Conservation (phyloP, 2,888 invertebrate species). For the Xylota sylvarum region DNA sequence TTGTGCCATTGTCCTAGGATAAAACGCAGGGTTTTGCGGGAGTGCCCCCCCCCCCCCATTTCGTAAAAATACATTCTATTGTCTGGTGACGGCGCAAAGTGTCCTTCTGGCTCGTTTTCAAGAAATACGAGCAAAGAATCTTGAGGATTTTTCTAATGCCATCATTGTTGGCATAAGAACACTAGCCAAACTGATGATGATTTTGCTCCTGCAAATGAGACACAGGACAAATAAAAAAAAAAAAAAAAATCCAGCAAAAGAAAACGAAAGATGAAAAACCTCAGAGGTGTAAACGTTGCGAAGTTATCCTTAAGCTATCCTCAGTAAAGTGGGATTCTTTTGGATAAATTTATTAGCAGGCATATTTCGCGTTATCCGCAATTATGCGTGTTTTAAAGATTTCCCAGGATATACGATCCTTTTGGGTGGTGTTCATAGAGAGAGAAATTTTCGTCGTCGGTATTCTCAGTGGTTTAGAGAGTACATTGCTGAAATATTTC, state of each 20-base stretch:
- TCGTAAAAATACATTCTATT: constrained; percentile 21
- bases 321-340: constrained; percentile 20
- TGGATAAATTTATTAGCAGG: constrained; percentile 43
- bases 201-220: constrained; percentile 24
- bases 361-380: constrained; percentile 46
- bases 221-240: constrained; percentile 4
- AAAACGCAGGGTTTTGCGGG: not conserved
- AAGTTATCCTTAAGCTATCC: constrained; percentile 24
- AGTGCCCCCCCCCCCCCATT: not conserved
- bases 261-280: constrained; percentile 9
- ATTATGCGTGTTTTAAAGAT: constrained; percentile 33
- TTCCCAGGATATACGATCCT: constrained; percentile 24
- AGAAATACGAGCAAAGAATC: constrained; percentile 25
- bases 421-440: not conserved
- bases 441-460: constrained; percentile 15
- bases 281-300: constrained; percentile 48
- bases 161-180: constrained; percentile 53
- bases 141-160: constrained; percentile 51
- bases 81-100: constrained; percentile 56
- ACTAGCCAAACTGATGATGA: constrained; percentile 43
- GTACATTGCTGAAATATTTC: constrained; percentile 32
- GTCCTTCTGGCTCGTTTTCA: constrained; percentile 13
- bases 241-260: constrained; percentile 35
- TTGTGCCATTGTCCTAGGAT: constrained; percentile 18
- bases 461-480: constrained; percentile 6